Evolutionary conservation across 2,888 invertebrate genomes (phyloP).

Genomic region (Oegoconia quadripuncta): DNA sequence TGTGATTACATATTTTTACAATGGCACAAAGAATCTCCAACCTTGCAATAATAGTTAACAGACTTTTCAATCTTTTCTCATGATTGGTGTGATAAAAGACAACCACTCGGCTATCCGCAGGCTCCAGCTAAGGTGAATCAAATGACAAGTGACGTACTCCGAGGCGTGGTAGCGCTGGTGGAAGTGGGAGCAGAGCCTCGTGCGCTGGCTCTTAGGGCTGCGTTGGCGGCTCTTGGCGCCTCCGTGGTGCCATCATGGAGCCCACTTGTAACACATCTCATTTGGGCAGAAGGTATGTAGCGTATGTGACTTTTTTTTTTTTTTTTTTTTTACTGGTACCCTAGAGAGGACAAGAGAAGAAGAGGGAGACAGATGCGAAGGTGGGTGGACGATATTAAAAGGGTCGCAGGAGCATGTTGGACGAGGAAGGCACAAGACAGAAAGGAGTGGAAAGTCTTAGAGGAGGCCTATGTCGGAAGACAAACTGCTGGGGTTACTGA

Average conservation of each 20-base stretch:
- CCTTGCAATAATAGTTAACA: too few species aligned
- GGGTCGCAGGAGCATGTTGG: too few species aligned
- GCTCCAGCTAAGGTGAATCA: not conserved
- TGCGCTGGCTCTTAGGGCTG: constrained; percentile 56
- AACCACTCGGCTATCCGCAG: not conserved
- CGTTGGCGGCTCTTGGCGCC: constrained; percentile 57
- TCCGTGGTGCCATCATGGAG: constrained; percentile 54
- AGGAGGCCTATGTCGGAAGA: too few species aligned
- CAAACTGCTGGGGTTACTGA: too few species aligned
- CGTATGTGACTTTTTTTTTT: not conserved
- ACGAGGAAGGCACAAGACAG: too few species aligned
- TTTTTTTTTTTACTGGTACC: not conserved
- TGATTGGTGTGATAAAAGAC: too few species aligned
- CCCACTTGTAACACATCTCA: constrained; percentile 60
- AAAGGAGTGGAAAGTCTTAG: too few species aligned
- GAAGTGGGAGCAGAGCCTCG: constrained; percentile 51
- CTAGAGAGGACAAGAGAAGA: not conserved
- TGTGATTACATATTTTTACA: too few species aligned
- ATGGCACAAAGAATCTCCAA: too few species aligned
- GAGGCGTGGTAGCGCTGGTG: constrained; percentile 58
- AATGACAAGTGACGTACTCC: constrained; percentile 35
- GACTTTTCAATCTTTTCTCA: too few species aligned
- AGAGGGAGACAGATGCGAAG: not conserved
- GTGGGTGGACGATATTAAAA: too few species aligned
- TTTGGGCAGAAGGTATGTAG: constrained; percentile 58